Percentiles rank a stretch among this genome's conserved stretches.
These are phyloP conservation scores for Dendrocopos noguchii DNA, from an alignment of 2,113 vertebrate genomes.

Conservation along the genomic window DNA sequence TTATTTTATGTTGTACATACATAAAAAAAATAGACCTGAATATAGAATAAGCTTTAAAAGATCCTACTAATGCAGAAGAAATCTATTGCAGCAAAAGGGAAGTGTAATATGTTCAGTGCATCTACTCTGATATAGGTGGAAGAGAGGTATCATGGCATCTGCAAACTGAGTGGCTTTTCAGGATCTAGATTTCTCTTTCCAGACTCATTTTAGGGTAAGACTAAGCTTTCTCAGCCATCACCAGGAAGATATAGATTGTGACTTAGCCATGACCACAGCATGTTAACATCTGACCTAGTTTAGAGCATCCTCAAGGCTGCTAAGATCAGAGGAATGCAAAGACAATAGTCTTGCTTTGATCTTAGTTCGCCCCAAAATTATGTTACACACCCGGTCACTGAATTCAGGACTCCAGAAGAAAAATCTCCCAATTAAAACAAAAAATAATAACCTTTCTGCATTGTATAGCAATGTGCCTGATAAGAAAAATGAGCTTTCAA, in stretches of 20 bases:
- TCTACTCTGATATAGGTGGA: neutral
- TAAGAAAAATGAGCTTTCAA: neutral
- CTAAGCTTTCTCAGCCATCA: neutral
- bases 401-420: neutral
- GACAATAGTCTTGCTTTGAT: constrained; percentile 23
- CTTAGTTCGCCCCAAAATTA: neutral
- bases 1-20: neutral
- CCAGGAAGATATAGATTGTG: neutral
- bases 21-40: neutral
- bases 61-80: neutral
- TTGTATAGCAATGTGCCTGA: neutral
- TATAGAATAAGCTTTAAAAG: neutral
- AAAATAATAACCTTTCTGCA: neutral
- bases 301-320: neutral
- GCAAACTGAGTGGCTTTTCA: neutral
- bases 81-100: rapidly evolving
- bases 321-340: constrained; percentile 24
- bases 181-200: neutral
- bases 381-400: neutral
- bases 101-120: neutral
- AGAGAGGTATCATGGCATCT: neutral
- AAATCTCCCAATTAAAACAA: neutral
- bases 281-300: neutral
- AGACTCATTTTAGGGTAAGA: neutral
- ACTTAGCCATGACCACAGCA: neutral